phyloP scores from a whole-genome alignment of 2,113 vertebrate species.

The Phoenicopterus ruber region DNA sequence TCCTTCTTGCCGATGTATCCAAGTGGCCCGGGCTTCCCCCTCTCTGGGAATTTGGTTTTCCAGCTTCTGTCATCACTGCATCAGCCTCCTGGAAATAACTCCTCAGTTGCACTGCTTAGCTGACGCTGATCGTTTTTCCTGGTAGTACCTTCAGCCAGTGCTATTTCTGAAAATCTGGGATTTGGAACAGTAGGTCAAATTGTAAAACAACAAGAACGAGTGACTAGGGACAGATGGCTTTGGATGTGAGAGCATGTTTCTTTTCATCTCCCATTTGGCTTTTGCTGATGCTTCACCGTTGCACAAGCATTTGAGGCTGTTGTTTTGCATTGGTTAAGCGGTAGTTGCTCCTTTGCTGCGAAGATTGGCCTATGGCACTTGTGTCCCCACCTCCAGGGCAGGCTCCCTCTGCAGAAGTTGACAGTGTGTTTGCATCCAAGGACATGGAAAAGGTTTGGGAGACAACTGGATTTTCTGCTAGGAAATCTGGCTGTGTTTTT shows the following conservation, averaged over 20 bases:
- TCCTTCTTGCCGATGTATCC: background rate
- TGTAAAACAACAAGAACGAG: conserved; percentile 22
- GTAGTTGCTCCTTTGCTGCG: background rate
- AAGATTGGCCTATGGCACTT: background rate
- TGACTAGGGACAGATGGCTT: conserved; percentile 45
- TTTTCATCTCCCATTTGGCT: conserved; percentile 44
- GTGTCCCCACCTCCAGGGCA: background rate
- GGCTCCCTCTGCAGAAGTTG: background rate
- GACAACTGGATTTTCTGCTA: background rate
- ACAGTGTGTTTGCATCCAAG: background rate
- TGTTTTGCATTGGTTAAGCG: background rate
- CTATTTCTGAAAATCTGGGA: conserved; percentile 50
- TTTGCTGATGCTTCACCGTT: background rate
- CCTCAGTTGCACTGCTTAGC: background rate
- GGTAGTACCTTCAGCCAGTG: conserved; percentile 29
- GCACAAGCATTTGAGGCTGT: background rate
- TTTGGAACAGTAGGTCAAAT: conserved; percentile 65
- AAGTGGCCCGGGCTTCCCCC: background rate
- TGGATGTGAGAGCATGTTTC: conserved; percentile 9
- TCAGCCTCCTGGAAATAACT: conserved; percentile 12
- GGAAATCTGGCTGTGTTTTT: background rate
- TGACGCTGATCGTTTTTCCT: background rate
- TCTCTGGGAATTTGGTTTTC: conserved; percentile 2
- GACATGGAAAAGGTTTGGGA: background rate
- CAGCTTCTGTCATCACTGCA: conserved; percentile 14